These are phyloP conservation scores for Drosophila micromelanica DNA, from an alignment of 1,140 invertebrate genomes.

Conservation along the genomic window DNA sequence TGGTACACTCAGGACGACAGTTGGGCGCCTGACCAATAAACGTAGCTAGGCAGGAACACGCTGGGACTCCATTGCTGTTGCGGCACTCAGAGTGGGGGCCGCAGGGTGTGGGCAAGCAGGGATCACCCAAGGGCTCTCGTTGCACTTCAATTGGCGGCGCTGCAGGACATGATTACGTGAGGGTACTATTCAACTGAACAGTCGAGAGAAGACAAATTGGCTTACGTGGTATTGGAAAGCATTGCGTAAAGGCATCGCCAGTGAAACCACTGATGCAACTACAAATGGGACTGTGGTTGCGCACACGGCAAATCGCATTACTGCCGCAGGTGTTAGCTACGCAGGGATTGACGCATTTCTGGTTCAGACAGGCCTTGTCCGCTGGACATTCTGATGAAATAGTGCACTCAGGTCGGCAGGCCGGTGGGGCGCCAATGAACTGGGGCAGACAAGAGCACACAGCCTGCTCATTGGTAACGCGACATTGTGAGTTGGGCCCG, in stretches of 20 bases:
- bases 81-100: conserved; percentile 92
- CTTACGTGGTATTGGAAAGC: conserved; percentile 87
- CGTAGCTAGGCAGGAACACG: conserved; percentile 91
- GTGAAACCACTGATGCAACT: conserved; percentile 87
- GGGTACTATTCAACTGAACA: neutral
- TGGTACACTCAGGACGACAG: conserved; percentile 92
- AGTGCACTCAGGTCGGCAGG: conserved; percentile 88
- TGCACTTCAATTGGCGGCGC: conserved; percentile 88
- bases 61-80: conserved; percentile 88
- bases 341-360: conserved; percentile 89
- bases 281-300: conserved; percentile 91
- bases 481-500: conserved; percentile 88
- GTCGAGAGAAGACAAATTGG: conserved; percentile 30
- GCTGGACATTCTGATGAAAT: conserved; percentile 88
- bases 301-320: conserved; percentile 89
- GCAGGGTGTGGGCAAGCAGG: conserved; percentile 92
- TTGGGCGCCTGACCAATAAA: conserved; percentile 92
- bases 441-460: conserved; percentile 88
- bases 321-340: conserved; percentile 88
- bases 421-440: conserved; percentile 87
- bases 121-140: conserved; percentile 86
- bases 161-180: conserved; percentile 81
- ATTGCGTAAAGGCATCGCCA: conserved; percentile 89
- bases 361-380: conserved; percentile 88
- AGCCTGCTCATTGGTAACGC: conserved; percentile 86